Evolutionary conservation across 2,888 invertebrate genomes (phyloP), one percentile per base, ranked within the genome.

Genomic region (Perdita meconis): DNA sequence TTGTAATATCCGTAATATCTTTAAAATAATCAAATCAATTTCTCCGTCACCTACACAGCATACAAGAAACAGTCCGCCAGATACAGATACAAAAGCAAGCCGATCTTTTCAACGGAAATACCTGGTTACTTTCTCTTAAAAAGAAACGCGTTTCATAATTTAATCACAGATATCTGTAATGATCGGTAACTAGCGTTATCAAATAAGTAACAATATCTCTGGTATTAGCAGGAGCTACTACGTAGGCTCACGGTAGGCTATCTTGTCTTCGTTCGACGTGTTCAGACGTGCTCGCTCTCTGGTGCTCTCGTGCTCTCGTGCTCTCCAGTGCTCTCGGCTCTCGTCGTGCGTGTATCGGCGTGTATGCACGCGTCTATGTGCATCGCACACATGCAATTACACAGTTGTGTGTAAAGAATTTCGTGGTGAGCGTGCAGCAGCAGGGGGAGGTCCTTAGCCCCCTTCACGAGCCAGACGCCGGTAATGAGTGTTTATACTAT

Each of bases 401-500:
- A 55, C 53, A 53, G 60, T 42, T 57, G 50, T 63, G 72, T 59
- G 72, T 53, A 67, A 50, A 67, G 64, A 60, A 34, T 68, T 47
- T 60, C 67, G 60, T 30, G 69, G 73, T 67, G 56, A 65, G 57
- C 67, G 72, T 75, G 66, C 68, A 68, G 68, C 50, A 70, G 59
- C 73, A 72, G 73, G 80, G 85, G 60, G 61, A 78, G 80, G 34
- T 66, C 67, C 69, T 73, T 76, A 75, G 71, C 78, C 77, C 83
- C 86, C 72, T 70, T 74, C 71, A 72, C 55, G 50, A 79, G 76
- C 63, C 72, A 80, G 60, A 76, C 79, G 86, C 86, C 80, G 86
- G 86, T 85, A 82, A 85, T 85, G 85, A 85, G 84, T 82, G 86
- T 84, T 82, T 83, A 85, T 67, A 84, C 77, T 57, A 66, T 69